Conservation (phyloP, 2,888 invertebrate species). For the Fragum whitleyi region DNA sequence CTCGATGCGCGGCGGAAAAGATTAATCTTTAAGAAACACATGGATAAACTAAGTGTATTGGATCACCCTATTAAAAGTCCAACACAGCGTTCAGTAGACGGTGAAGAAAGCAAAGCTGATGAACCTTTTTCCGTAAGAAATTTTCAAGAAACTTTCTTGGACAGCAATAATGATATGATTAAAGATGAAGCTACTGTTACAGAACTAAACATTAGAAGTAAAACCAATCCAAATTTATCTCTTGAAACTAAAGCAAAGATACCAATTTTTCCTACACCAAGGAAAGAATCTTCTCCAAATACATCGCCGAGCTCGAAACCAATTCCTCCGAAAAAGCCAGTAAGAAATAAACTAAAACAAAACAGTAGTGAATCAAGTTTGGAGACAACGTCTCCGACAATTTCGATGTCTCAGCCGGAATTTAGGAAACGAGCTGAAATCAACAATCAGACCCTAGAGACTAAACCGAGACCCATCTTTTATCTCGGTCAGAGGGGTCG, state of each 20-base stretch:
- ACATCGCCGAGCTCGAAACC: neutral
- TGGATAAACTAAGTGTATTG: neutral
- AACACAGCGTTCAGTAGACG: neutral
- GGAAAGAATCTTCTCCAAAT: too few relatives aligned
- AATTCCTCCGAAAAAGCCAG: conserved; percentile 18
- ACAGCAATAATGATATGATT: too few relatives aligned
- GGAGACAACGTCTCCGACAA: neutral
- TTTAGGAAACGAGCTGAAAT: neutral
- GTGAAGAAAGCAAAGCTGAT: neutral
- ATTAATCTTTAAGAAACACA: conserved; percentile 6
- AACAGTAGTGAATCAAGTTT: conserved; percentile 20
- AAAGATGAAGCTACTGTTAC: too few relatives aligned
- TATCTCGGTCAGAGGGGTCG: neutral
- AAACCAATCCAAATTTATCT: too few relatives aligned
- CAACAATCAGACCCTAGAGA: neutral
- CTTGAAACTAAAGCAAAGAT: too few relatives aligned
- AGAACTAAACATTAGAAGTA: too few relatives aligned
- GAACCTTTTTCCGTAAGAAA: neutral
- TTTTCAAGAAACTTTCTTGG: neutral
- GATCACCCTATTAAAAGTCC: neutral
- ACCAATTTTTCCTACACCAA: too few relatives aligned
- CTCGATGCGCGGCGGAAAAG: conserved; percentile 2
- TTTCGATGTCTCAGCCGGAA: neutral
- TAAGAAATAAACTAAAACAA: conserved; percentile 15
- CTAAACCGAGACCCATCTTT: conserved; percentile 1